phyloP scores from a whole-genome alignment of 2,113 vertebrate genomes.

The Holacanthus passer region DNA sequence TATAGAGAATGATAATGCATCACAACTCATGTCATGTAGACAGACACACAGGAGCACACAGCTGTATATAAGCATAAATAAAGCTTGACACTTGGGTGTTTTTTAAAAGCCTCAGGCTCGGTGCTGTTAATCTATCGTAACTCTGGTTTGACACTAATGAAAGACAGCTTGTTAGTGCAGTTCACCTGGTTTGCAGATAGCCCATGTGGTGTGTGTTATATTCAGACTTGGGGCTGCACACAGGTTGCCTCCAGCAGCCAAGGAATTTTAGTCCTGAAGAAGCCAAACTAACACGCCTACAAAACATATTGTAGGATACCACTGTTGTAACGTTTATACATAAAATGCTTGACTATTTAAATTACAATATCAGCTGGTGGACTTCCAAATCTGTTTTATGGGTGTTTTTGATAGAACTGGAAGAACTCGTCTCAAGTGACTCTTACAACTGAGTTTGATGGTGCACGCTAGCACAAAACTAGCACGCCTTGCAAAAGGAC shows the following conservation, averaged over 20 bases:
- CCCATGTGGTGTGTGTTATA: conserved; percentile 3
- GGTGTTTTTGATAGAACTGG: no score
- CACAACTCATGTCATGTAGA: not conserved
- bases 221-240: not conserved
- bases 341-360: not conserved
- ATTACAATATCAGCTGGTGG: not conserved
- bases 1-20: not conserved
- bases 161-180: conserved; percentile 41
- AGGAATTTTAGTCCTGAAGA: conserved; percentile 39
- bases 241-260: not conserved
- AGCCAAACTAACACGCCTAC: not conserved
- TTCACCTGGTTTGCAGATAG: conserved; percentile 58
- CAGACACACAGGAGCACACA: not conserved
- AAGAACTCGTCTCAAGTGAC: no score
- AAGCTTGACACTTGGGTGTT: conserved; percentile 3
- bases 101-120: conserved; percentile 17
- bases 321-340: not conserved
- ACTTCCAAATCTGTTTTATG: not conserved
- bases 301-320: not conserved
- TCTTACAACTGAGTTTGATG: no score
- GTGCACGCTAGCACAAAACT: no score
- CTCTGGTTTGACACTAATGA: not conserved
- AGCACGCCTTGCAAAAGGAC: no score
- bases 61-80: not conserved
- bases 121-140: not conserved